Percentiles rank a stretch among this genome's conserved stretches.
These are phyloP conservation scores for Notechis scutatus DNA, from an alignment of 2,113 vertebrate genomes.

Conservation along the genomic window DNA sequence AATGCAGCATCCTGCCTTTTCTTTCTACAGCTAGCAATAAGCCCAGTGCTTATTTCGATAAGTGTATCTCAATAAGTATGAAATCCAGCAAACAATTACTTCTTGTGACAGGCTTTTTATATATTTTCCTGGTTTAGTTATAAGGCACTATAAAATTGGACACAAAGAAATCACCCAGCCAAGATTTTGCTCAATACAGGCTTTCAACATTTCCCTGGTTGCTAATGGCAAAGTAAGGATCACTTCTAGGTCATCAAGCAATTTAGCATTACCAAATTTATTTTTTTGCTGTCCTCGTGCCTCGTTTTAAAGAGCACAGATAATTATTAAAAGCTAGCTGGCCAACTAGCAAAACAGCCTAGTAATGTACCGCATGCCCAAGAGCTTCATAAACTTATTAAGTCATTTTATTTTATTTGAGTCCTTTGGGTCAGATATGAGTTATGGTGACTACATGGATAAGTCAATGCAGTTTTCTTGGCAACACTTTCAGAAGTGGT, in stretches of 20 bases:
- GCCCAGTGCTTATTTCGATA: background rate
- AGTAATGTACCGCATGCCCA: background rate
- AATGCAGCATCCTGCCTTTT: background rate
- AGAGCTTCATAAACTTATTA: background rate
- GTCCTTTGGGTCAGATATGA: background rate
- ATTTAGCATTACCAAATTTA: background rate
- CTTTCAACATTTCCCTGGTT: background rate
- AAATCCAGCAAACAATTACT: background rate
- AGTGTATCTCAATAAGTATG: background rate
- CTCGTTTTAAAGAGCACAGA: background rate
- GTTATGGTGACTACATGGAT: background rate
- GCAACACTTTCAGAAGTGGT: background rate
- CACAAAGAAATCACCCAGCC: too few relatives aligned
- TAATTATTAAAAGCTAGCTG: background rate
- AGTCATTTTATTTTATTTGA: background rate
- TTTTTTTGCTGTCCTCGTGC: background rate
- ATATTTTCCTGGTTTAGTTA: background rate
- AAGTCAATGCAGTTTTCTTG: background rate
- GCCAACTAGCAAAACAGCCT: background rate
- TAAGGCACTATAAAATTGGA: background rate
- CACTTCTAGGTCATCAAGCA: background rate
- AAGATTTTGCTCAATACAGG: background rate
- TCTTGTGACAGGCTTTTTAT: background rate
- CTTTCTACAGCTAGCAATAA: background rate
- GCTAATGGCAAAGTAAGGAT: background rate